A percentile compares a stretch with the other conserved stretches of the same genome.
phyloP scores from a whole-genome alignment of 2,888 invertebrate genomes.

The Tipula unca region DNA sequence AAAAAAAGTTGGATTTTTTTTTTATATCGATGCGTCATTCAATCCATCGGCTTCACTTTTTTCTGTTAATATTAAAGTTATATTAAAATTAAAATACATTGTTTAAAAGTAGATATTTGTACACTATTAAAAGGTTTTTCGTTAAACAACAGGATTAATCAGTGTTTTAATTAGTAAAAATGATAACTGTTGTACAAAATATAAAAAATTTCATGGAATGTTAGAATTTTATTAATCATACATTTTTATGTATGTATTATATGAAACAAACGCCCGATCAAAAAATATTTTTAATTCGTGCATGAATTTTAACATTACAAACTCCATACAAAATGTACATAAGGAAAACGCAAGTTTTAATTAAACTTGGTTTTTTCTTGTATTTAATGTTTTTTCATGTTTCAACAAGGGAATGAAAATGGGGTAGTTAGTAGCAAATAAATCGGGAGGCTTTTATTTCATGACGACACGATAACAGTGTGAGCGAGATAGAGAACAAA shows the following conservation, averaged over 20 bases:
- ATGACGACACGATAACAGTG: background rate
- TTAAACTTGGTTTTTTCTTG: background rate
- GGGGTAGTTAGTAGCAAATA: background rate
- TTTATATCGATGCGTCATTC: slow-evolving; percentile 53
- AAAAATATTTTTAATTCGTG: background rate
- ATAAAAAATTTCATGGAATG: background rate
- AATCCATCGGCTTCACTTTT: slow-evolving; percentile 37
- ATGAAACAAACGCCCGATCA: background rate
- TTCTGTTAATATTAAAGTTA: background rate
- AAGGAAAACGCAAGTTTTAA: background rate
- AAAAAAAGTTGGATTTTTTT: slow-evolving; percentile 20
- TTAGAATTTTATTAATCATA: background rate
- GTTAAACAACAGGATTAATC: background rate
- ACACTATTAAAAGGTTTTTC: background rate
- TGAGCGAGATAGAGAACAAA: background rate
- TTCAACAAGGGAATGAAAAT: background rate
- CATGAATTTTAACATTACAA: background rate
- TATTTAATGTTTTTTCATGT: background rate
- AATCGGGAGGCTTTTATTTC: background rate
- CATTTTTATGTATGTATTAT: background rate
- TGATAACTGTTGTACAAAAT: background rate
- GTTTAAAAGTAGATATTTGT: background rate
- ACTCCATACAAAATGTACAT: background rate
- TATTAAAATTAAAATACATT: background rate
- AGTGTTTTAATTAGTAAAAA: background rate